Conservation (phyloP, 2,113 vertebrate genomes). For the Marmota flaviventris region DNA sequence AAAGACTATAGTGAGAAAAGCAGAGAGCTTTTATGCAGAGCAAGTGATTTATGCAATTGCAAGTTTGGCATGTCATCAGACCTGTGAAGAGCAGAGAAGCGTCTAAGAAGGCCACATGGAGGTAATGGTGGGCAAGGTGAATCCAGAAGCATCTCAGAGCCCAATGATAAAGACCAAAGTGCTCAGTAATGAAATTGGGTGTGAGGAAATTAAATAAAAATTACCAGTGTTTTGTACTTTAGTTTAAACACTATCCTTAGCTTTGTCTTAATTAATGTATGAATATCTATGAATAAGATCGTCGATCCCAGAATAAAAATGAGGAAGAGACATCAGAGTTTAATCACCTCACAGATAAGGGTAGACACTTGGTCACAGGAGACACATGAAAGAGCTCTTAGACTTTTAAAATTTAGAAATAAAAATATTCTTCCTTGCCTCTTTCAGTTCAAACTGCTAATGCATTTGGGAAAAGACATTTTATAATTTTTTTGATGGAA, state of each 20-base stretch:
- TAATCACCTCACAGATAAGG: neutral
- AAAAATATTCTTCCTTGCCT: neutral
- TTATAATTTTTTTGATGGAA: neutral
- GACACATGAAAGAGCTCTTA: neutral
- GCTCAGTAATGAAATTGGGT: neutral
- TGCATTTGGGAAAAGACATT: neutral
- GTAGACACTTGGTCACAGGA: neutral
- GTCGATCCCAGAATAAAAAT: neutral
- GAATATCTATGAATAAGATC: neutral
- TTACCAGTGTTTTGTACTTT: neutral
- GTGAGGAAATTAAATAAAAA: neutral
- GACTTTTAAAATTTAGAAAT: conserved; percentile 21
- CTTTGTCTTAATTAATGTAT: neutral
- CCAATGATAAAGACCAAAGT: too few relatives aligned
- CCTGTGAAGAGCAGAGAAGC: accelerated
- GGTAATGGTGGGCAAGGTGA: neutral
- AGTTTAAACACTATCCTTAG: neutral
- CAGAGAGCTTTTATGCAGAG: neutral
- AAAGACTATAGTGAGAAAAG: neutral
- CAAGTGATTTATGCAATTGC: neutral
- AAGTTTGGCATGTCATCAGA: accelerated
- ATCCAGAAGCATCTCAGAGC: neutral
- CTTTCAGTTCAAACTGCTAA: neutral
- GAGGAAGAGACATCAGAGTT: neutral
- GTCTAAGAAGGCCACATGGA: neutral